Conservation (phyloP, 2,888 invertebrate species). For the Philonicus albiceps region DNA sequence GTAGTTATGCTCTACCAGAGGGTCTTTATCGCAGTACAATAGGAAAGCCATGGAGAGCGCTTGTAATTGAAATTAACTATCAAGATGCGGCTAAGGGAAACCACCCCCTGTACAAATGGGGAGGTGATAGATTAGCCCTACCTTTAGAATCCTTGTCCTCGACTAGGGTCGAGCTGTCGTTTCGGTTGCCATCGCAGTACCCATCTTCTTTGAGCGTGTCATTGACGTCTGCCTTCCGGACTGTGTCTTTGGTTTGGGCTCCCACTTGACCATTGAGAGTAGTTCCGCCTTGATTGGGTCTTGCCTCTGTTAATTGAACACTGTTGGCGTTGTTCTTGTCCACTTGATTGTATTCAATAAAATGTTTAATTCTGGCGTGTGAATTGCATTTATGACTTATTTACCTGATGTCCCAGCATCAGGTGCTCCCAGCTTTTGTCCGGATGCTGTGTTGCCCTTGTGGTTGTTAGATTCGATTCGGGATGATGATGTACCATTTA, state of each 20-base stretch:
- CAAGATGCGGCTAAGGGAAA: not conserved
- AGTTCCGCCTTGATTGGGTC: conserved; percentile 49
- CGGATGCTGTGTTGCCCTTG: not conserved
- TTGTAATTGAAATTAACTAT: not conserved
- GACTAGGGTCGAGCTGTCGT: conserved; percentile 56
- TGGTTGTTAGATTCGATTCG: not conserved
- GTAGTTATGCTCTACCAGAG: not conserved
- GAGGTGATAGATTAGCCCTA: not conserved
- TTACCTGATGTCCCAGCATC: conserved; percentile 15
- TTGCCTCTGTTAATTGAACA: conserved; percentile 49
- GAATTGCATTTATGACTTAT: conserved; percentile 8
- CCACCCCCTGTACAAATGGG: not conserved
- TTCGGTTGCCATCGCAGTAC: conserved; percentile 57
- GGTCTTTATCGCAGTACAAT: not conserved
- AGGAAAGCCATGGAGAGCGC: not conserved
- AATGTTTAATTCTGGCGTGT: not conserved
- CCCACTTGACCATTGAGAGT: conserved; percentile 47
- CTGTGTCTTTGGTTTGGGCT: conserved; percentile 3
- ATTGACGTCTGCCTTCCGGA: not conserved
- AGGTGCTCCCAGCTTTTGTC: not conserved
- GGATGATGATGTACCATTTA: conserved; percentile 44
- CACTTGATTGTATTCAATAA: conserved; percentile 50
- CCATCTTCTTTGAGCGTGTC: conserved; percentile 44
- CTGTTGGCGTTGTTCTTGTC: conserved; percentile 60
- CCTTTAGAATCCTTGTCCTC: conserved; percentile 50